Percentiles rank a stretch among this genome's conserved stretches.
Conservation (phyloP, 2,888 invertebrate genomes). For the Lymantria dispar region DNA sequence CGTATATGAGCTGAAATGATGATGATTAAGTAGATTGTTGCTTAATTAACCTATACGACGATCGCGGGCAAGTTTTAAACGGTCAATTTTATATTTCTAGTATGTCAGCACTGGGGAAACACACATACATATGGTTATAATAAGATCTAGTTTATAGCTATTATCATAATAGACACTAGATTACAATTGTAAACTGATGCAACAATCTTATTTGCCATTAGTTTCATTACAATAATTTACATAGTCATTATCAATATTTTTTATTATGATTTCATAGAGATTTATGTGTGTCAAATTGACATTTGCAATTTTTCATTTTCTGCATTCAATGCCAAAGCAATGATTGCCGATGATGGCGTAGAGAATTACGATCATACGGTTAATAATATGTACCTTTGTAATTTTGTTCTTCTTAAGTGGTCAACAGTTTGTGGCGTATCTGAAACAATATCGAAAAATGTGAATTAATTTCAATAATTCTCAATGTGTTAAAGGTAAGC, state of each 20-base stretch:
- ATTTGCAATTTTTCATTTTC: conserved; percentile 33
- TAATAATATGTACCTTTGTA: conserved; percentile 58
- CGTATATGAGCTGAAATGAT: too few species aligned
- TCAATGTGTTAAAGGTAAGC: too few species aligned
- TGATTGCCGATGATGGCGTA: conserved; percentile 23
- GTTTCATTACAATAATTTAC: conserved; percentile 24
- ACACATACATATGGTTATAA: too few species aligned
- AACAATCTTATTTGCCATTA: conserved; percentile 14
- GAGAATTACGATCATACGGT: conserved; percentile 13
- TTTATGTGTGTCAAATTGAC: conserved; percentile 49
- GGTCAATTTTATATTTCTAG: too few species aligned
- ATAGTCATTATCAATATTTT: conserved; percentile 38
- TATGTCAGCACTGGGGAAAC: too few species aligned
- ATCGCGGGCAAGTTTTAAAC: too few species aligned
- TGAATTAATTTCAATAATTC: neutral
- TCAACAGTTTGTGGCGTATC: conserved; percentile 58
- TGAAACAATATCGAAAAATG: conserved; percentile 55
- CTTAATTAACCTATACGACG: too few species aligned
- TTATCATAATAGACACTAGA: neutral
- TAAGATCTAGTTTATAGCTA: too few species aligned
- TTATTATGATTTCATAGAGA: conserved; percentile 44
- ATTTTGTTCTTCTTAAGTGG: conserved; percentile 61
- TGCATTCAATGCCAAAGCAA: conserved; percentile 42
- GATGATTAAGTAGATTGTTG: too few species aligned
- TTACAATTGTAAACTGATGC: conserved; percentile 18